Conservation (phyloP, 2,888 invertebrate species). For the Chrysotoxum bicinctum region DNA sequence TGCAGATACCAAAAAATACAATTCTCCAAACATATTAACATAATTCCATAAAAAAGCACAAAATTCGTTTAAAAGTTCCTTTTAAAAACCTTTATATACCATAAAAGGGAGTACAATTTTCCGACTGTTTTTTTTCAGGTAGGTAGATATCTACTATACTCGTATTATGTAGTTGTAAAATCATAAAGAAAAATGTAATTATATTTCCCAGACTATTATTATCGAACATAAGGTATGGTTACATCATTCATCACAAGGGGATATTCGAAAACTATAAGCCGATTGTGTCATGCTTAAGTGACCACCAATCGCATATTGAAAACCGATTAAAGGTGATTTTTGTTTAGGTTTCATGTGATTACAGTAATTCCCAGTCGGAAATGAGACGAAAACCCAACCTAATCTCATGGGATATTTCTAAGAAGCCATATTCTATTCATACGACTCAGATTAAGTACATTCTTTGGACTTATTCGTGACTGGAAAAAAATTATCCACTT, state of each 20-base stretch:
- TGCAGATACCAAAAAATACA: too few relatives aligned
- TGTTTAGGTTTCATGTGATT: conserved; percentile 70
- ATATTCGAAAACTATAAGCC: conserved; percentile 48
- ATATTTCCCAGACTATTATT: background rate
- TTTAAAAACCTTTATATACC: too few relatives aligned
- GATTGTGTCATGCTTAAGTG: conserved; percentile 70
- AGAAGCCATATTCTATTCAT: conserved; percentile 62
- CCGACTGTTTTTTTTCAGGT: too few relatives aligned
- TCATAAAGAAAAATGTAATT: background rate
- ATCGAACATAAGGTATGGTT: background rate
- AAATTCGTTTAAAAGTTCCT: too few relatives aligned
- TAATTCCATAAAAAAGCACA: too few relatives aligned
- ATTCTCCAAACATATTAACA: too few relatives aligned
- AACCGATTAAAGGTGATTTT: conserved; percentile 72
- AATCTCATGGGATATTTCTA: conserved; percentile 52
- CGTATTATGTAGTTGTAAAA: too few relatives aligned
- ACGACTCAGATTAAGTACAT: conserved; percentile 8
- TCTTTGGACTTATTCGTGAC: conserved; percentile 44
- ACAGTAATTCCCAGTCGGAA: conserved; percentile 58
- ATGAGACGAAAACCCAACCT: background rate
- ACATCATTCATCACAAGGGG: conserved; percentile 33
- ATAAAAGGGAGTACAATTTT: too few relatives aligned
- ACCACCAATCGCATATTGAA: conserved; percentile 71
- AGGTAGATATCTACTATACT: too few relatives aligned
- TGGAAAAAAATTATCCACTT: background rate